Base-by-base conservation (phyloP, 2,113 vertebrate genomes). In the Austrofundulus limnaeus region DNA sequence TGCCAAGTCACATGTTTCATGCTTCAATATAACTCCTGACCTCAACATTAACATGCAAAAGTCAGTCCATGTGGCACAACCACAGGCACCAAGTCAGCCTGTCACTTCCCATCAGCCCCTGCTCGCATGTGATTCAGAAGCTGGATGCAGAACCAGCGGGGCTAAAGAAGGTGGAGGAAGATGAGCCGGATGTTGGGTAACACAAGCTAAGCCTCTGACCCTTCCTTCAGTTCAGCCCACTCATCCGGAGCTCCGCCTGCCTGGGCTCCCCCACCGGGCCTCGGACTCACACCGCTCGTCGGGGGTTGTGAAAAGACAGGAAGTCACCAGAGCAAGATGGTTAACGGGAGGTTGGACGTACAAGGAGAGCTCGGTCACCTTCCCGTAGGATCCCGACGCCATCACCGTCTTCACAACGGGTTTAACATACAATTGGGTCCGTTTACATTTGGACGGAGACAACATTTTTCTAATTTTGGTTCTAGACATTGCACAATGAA, bases 31-130 rank as follows among this genome's bases (percentile, higher is more conserved):
- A 63, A 85, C 77, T 77, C 52, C 72, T 74, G 81, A 85, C 58
- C 77, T 73, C 70, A 54, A 63, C 61, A 54, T 69, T 76, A 64
- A 65, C 41, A 65, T 55, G 56, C 70, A 60, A 70, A 80, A 77
- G 81, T 77, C 77, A 61, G 67, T 68, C 62, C 48, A 21, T 72
- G 66, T 67, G 72, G 73, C 62, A 12, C 65, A 4, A 66, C 88
- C 82, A 64, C 66, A 51, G 77, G 80, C 70, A 24, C 31, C 46
- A 69, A 75, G 75, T 64, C 69, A 51, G 63, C 60, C 77, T 85
- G 88, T 85, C 88, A 77, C 6, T 56, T 80, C 67, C 70, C 60
- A 87, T 89, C 80, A 89, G 68, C 63, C 11, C 24, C 67, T 64
- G 63, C 9, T 72, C 66, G 47, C 49, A 68, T 52, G 73, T 85